Conservation (phyloP, 2,113 vertebrate genomes). For the Leptobrachium leishanense region DNA sequence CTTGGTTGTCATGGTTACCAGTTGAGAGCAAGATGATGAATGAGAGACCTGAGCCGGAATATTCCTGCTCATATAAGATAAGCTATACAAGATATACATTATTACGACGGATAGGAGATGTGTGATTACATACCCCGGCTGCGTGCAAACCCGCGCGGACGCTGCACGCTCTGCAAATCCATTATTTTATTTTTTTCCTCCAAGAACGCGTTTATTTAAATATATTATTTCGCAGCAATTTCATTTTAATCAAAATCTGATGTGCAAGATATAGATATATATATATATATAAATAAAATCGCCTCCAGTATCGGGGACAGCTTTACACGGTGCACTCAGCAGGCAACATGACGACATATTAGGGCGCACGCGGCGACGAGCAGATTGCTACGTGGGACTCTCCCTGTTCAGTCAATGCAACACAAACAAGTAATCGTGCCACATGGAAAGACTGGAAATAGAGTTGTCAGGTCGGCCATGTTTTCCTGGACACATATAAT, state of each 20-base stretch:
- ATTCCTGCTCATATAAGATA: slow-evolving; percentile 30
- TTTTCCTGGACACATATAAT: no score
- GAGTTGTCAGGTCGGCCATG: no score
- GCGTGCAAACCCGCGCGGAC: not conserved
- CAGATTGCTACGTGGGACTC: no score
- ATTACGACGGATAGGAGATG: slow-evolving; percentile 31
- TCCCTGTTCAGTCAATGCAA: no score
- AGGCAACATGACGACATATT: not conserved
- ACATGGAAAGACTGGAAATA: no score
- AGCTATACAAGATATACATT: slow-evolving; percentile 43
- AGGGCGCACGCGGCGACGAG: not conserved
- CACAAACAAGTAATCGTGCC: no score
- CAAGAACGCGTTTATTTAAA: no score
- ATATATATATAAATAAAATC: not conserved
- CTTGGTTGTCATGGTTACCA: slow-evolving; percentile 39
- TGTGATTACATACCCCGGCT: slow-evolving; percentile 11
- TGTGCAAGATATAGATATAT: not conserved
- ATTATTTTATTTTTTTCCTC: not conserved
- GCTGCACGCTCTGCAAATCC: not conserved
- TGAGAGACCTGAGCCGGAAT: slow-evolving; percentile 13
- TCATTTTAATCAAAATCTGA: slow-evolving; percentile 15
- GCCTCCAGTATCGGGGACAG: not conserved
- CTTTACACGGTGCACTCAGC: not conserved
- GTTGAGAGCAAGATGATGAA: slow-evolving; percentile 31
- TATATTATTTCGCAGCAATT: not conserved